A percentile compares a stretch with the other conserved stretches of the same genome.
phyloP scores from a whole-genome alignment of 2,888 invertebrate species.

The Andricus curvator region DNA sequence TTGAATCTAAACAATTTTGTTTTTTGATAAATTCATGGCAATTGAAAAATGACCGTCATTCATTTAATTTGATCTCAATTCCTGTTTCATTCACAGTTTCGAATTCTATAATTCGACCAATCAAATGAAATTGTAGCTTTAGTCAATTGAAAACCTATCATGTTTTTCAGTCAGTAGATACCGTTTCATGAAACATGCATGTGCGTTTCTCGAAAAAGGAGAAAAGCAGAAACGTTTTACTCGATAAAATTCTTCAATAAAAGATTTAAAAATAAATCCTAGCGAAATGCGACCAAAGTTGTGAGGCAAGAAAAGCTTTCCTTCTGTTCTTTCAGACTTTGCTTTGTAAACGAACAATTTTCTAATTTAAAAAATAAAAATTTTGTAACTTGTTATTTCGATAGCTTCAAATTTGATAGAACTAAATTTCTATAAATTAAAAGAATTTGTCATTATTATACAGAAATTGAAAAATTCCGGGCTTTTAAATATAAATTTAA shows the following conservation, averaged over 20 bases:
- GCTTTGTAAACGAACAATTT: too few species aligned
- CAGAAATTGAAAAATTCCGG: too few species aligned
- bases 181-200: constrained; percentile 19
- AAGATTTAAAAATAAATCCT: neutral
- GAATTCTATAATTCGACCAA: neutral
- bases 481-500: too few species aligned
- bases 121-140: neutral
- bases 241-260: neutral
- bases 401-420: too few species aligned
- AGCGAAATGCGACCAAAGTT: neutral
- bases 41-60: neutral
- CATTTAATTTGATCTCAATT: neutral
- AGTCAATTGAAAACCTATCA: constrained; percentile 9
- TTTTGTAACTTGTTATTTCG: too few species aligned
- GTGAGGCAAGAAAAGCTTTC: neutral
- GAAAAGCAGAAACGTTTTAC: neutral
- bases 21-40: too few species aligned
- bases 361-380: too few species aligned
- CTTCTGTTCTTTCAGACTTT: neutral
- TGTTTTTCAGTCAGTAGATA: neutral
- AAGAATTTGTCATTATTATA: too few species aligned
- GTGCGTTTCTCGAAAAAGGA: neutral
- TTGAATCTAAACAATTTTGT: too few species aligned
- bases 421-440: too few species aligned
- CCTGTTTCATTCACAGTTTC: neutral